Evolutionary conservation across 1,140 invertebrate species (phyloP).

Genomic region (Drosophila bocki): DNA sequence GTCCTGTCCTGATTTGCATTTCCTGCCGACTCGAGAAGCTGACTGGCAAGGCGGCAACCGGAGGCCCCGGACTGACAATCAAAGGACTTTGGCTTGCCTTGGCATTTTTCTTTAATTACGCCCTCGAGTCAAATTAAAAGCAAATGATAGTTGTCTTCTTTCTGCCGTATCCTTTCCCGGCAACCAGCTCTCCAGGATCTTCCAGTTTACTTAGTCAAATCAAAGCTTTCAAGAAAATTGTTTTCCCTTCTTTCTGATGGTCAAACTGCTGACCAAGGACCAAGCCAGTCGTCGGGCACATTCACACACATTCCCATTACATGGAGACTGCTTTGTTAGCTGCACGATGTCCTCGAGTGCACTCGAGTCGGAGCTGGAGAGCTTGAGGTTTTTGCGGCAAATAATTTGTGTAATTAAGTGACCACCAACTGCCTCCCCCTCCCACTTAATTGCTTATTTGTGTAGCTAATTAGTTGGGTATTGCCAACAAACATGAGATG

Average conservation of each 20-base stretch:
- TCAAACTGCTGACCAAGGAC: conserved; percentile 47
- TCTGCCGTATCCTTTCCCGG: conserved; percentile 26
- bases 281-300: conserved; percentile 2
- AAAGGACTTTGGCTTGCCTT: conserved; percentile 75
- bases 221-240: conserved; percentile 80
- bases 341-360: conserved; percentile 53
- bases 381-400: conserved; percentile 55
- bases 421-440: conserved; percentile 25
- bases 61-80: conserved; percentile 60
- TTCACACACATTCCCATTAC: conserved; percentile 25
- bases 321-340: conserved; percentile 40
- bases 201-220: conserved; percentile 80
- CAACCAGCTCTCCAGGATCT: conserved; percentile 44
- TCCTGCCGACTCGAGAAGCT: conserved; percentile 25
- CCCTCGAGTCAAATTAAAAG: conserved; percentile 80
- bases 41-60: conserved; percentile 8
- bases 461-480: conserved; percentile 60
- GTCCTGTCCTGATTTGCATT: conserved; percentile 63
- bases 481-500: conserved; percentile 51
- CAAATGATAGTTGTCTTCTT: conserved; percentile 68
- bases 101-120: conserved; percentile 82
- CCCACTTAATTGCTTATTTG: conserved; percentile 57
- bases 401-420: conserved; percentile 68
- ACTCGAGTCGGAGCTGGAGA: conserved; percentile 27
- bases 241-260: conserved; percentile 59